Evolutionary conservation across 2,888 invertebrate genomes (phyloP).

Genomic region (Agrochola litura): DNA sequence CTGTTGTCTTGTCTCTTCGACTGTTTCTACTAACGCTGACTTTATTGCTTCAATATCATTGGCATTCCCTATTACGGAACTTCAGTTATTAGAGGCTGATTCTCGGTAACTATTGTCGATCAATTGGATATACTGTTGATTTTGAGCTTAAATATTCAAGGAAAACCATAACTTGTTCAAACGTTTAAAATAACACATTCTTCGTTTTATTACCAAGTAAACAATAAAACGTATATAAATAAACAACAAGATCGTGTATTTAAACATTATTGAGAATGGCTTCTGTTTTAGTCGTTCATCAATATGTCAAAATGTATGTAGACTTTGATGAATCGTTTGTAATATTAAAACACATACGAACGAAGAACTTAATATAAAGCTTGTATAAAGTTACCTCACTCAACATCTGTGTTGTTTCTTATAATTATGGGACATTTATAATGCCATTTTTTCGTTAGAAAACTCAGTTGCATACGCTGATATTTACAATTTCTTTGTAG

Average conservation of each 20-base stretch:
- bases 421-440: neutral
- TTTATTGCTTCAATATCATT: slow-evolving; percentile 17
- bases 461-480: neutral
- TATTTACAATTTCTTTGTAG: neutral
- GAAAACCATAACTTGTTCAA: neutral
- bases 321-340: slow-evolving; percentile 22
- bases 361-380: neutral
- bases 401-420: neutral
- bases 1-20: neutral
- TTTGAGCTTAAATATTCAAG: neutral
- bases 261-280: neutral
- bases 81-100: slow-evolving; percentile 21
- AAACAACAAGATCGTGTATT: neutral
- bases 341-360: neutral
- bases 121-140: neutral
- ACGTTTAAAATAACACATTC: slow-evolving; percentile 7
- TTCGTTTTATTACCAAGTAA: slow-evolving; percentile 6
- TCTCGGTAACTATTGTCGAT: slow-evolving; percentile 22
- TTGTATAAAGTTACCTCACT: neutral
- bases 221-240: slow-evolving; percentile 10
- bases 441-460: neutral
- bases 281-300: slow-evolving; percentile 15
- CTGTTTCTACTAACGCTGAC: neutral
- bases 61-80: slow-evolving; percentile 38
- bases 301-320: slow-evolving; percentile 27